phyloP scores from a whole-genome alignment of 2,888 invertebrate genomes.

The Pollenia labialis region DNA sequence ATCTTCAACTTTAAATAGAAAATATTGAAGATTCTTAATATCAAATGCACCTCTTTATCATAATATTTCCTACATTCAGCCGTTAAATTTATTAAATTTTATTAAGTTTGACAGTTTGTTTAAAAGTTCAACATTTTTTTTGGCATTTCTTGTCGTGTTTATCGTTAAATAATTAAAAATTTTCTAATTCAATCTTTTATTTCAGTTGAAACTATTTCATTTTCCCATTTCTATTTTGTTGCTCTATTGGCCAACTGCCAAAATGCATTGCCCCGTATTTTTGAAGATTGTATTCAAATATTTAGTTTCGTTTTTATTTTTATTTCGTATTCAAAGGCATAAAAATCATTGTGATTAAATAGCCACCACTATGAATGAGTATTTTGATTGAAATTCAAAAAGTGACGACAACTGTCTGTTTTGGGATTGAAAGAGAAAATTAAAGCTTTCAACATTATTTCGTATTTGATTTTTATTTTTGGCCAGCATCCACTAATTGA shows the following conservation, averaged over 20 bases:
- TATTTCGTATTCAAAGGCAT: slow-evolving; percentile 14
- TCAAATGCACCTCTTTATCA: neutral
- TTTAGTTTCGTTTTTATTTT: neutral
- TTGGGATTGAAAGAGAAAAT: slow-evolving; percentile 1
- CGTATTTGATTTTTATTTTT: slow-evolving; percentile 23
- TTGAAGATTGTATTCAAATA: neutral
- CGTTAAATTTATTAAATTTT: slow-evolving; percentile 18
- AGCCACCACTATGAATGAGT: slow-evolving; percentile 12
- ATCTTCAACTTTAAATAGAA: too few species aligned
- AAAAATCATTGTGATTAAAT: slow-evolving; percentile 32
- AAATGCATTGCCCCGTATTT: slow-evolving; percentile 37
- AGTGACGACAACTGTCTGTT: slow-evolving; percentile 63
- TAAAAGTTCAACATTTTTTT: slow-evolving; percentile 47
- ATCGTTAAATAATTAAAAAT: slow-evolving; percentile 24
- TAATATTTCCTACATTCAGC: neutral
- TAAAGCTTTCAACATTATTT: neutral
- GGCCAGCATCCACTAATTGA: slow-evolving; percentile 36
- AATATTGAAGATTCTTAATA: too few species aligned
- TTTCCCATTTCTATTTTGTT: slow-evolving; percentile 29
- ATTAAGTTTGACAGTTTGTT: slow-evolving; percentile 52
- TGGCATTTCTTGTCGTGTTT: slow-evolving; percentile 43
- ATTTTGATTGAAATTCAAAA: slow-evolving; percentile 38
- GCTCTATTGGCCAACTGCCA: slow-evolving; percentile 50
- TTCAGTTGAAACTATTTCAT: slow-evolving; percentile 22
- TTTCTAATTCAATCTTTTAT: neutral